phyloP scores from a whole-genome alignment of 2,113 vertebrate genomes.

The Cercocebus atys region DNA sequence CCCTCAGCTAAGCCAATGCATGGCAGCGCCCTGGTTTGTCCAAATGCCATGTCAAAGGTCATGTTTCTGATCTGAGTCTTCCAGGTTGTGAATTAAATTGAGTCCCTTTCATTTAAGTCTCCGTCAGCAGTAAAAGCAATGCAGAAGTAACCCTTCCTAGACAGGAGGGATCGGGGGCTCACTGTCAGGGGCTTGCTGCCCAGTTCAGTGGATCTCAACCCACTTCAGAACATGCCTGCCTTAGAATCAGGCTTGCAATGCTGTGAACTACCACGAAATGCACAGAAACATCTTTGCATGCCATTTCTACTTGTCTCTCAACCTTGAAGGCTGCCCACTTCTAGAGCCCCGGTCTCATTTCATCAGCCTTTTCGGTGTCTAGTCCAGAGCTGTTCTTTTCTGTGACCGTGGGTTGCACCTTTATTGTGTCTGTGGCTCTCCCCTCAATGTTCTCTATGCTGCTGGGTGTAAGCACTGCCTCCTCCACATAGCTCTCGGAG shows the following conservation, averaged over 20 bases:
- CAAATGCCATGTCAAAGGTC: background rate
- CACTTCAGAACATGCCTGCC: no score
- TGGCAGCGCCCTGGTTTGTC: background rate
- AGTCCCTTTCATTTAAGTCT: background rate
- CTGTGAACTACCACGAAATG: background rate
- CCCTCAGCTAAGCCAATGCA: background rate
- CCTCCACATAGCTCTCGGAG: background rate
- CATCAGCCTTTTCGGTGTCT: background rate
- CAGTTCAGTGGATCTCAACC: background rate
- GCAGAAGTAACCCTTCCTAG: fast-evolving
- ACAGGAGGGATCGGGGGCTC: background rate
- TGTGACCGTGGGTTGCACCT: background rate
- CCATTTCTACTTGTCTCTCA: background rate
- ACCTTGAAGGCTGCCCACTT: background rate
- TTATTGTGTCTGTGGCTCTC: background rate
- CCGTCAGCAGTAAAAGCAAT: no score
- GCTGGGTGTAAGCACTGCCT: background rate
- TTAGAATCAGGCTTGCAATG: background rate
- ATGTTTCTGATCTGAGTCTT: background rate
- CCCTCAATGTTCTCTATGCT: background rate
- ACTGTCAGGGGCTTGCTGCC: fast-evolving
- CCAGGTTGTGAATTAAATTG: background rate
- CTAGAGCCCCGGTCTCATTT: background rate
- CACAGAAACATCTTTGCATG: background rate
- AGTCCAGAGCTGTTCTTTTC: no score